These are phyloP conservation scores for Muricea muricata DNA, from an alignment of 92 coral and sea anemone genomes.

Conservation along the genomic window DNA sequence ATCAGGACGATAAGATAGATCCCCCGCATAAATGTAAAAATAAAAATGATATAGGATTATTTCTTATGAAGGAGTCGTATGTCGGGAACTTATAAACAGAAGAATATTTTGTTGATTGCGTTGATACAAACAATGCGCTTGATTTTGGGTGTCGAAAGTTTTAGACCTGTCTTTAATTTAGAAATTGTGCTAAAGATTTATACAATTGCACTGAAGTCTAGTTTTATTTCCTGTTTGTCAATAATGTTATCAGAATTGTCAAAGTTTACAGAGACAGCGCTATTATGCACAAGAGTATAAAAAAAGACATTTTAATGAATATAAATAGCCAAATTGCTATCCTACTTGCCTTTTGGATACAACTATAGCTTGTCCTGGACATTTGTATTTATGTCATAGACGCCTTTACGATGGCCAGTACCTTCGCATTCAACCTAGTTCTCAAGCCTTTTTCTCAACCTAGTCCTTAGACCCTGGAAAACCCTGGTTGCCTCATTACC, in stretches of 20 bases:
- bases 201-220: not conserved
- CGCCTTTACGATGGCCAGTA: no score
- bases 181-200: not conserved
- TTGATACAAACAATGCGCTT: no score
- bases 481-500: no score
- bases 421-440: no score
- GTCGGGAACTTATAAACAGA: no score
- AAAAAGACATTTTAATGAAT: not conserved
- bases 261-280: conserved; percentile 25
- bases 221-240: conserved; percentile 4
- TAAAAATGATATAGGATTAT: conserved; percentile 41
- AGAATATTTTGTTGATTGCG: no score
- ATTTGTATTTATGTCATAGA: no score
- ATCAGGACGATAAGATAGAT: not conserved
- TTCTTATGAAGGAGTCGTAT: not conserved
- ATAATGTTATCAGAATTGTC: conserved; percentile 8
- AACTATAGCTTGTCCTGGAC: no score
- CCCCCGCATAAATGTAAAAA: conserved; percentile 12
- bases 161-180: not conserved
- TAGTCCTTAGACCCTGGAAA: no score
- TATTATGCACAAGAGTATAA: not conserved
- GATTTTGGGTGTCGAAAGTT: not conserved
- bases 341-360: not conserved
- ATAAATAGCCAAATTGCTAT: not conserved
- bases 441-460: no score